phyloP scores from a whole-genome alignment of 2,888 invertebrate species.

The Dolichopus griseipennis region DNA sequence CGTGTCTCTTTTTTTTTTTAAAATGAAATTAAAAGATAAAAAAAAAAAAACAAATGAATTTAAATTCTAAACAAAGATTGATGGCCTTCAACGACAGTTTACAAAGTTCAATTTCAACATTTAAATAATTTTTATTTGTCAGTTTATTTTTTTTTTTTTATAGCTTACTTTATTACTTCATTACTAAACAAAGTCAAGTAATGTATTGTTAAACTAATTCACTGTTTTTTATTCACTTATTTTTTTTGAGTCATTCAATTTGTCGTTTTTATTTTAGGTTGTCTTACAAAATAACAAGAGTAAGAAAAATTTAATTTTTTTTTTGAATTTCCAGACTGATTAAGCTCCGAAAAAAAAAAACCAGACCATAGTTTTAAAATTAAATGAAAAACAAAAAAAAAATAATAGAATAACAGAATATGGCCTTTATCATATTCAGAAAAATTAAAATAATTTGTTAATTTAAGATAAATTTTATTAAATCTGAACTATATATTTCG shows the following conservation, averaged over 20 bases:
- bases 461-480: not conserved
- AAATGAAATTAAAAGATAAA: not conserved
- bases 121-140: no score
- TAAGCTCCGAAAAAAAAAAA: no score
- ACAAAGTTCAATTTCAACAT: not conserved
- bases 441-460: not conserved
- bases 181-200: not conserved
- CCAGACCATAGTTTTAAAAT: no score
- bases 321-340: no score
- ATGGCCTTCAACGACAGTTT: not conserved
- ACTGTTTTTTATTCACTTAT: not conserved
- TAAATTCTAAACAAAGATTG: slow-evolving; percentile 1
- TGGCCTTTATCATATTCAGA: not conserved
- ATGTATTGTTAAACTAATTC: not conserved
- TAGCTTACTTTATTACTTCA: not conserved
- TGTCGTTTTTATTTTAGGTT: not conserved
- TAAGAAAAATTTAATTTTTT: no score
- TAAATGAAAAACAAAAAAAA: no score
- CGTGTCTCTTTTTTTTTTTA: not conserved
- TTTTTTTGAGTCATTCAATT: not conserved
- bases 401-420: no score
- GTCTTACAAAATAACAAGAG: no score
- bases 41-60: not conserved
- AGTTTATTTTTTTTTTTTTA: not conserved
- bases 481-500: not conserved